Evolutionary conservation across 2,888 invertebrate species (phyloP).

Genomic region (Acholoe squamosa): DNA sequence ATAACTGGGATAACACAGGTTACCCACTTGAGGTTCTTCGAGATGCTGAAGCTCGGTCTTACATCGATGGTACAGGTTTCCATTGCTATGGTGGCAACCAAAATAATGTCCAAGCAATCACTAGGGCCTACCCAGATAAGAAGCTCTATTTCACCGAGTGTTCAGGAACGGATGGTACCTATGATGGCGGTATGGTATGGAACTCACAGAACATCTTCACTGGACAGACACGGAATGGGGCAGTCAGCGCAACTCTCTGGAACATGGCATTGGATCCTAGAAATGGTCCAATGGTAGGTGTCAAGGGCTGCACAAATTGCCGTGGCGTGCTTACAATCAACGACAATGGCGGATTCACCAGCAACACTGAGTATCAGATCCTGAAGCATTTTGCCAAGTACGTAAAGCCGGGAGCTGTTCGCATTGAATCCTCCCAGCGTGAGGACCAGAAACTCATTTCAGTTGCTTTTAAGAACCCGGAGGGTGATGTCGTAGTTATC

Average conservation of each 20-base stretch:
- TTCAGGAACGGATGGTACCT: conserved; percentile 67
- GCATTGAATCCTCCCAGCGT: conserved; percentile 57
- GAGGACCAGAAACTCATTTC: conserved; percentile 57
- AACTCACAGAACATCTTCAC: conserved; percentile 67
- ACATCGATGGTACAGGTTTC: conserved; percentile 67
- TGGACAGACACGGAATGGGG: conserved; percentile 66
- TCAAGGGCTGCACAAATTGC: conserved; percentile 68
- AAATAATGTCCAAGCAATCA: conserved; percentile 57
- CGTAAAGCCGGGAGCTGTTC: conserved; percentile 63
- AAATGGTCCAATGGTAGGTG: conserved; percentile 67
- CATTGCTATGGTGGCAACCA: conserved; percentile 69
- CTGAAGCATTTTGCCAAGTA: conserved; percentile 69
- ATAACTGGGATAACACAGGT: conserved; percentile 68
- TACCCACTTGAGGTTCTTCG: conserved; percentile 66
- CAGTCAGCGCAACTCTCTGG: conserved; percentile 68
- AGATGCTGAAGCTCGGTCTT: conserved; percentile 65
- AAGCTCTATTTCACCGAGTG: conserved; percentile 70
- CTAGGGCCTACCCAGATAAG: conserved; percentile 65
- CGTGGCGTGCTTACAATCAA: conserved; percentile 68
- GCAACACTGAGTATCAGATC: conserved; percentile 67
- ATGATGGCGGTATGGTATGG: conserved; percentile 66
- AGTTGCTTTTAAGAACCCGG: conserved; percentile 65
- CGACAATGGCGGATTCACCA: conserved; percentile 28
- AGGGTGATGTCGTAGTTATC: conserved; percentile 64
- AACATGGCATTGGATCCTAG: conserved; percentile 68